Percentiles rank a stretch among this genome's conserved stretches.
These are phyloP conservation scores for Mantis religiosa DNA, from an alignment of 2,888 invertebrate genomes.

Conservation along the genomic window DNA sequence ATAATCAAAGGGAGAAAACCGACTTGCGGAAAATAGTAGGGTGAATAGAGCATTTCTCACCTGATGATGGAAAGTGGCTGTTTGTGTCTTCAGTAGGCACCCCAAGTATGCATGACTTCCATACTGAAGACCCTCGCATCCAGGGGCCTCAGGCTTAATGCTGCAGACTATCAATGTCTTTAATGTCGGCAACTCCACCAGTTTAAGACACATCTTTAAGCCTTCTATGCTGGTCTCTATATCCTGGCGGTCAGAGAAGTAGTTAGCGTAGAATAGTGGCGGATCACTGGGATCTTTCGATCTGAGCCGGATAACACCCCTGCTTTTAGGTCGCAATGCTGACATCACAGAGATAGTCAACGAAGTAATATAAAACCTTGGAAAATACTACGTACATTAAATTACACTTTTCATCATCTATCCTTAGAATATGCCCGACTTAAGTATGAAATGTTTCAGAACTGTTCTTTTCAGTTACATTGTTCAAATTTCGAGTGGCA, in stretches of 20 bases:
- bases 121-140: conserved; percentile 66
- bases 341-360: neutral
- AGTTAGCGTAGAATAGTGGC: conserved; percentile 87
- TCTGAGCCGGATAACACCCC: conserved; percentile 77
- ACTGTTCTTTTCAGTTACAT: too few species aligned
- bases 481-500: too few species aligned
- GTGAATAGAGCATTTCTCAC: conserved; percentile 39
- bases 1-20: too few species aligned
- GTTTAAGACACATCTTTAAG: conserved; percentile 38
- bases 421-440: too few species aligned
- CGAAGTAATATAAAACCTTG: too few species aligned
- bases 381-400: too few species aligned
- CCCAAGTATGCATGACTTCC: conserved; percentile 84
- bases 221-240: conserved; percentile 35
- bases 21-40: too few species aligned
- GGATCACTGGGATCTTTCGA: conserved; percentile 76
- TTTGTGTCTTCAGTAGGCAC: conserved; percentile 76
- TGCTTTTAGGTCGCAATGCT: conserved; percentile 73
- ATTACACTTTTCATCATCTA: too few species aligned
- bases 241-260: conserved; percentile 63
- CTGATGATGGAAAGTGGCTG: conserved; percentile 78
- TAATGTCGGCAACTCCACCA: conserved; percentile 75
- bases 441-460: too few species aligned
- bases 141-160: conserved; percentile 74
- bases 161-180: conserved; percentile 75